Evolutionary conservation across 2,888 invertebrate genomes (phyloP), one percentile per base, ranked within the genome.

Genomic region (Hydroisotoma schaefferi): DNA sequence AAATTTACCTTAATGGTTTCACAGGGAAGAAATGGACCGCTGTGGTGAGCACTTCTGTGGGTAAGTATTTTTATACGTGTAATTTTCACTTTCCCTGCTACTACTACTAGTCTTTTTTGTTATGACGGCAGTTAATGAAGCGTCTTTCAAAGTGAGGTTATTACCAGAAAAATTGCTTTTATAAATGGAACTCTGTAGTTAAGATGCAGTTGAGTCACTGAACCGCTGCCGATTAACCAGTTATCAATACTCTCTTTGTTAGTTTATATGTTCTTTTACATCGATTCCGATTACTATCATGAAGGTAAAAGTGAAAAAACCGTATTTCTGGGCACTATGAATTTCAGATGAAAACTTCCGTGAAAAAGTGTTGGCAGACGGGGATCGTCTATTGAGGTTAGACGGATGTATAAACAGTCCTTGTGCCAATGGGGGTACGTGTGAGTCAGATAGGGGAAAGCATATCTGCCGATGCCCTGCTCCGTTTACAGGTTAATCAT

Each of bases 331-430:
- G n/a, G n/a, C n/a, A n/a, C n/a, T n/a, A n/a, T n/a, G n/a, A n/a
- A n/a, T n/a, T n/a, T n/a, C 40, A 80, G 87, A 87, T 76, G 80
- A 81, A 12, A 82, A 82, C 63, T 86, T 84, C 75, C 84, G 83
- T 75, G 80, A 77, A 67, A 87, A 87, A 77, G 76, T 87, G 57
- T 76, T 85, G 29, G 66, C 66, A 20, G 67, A 65, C 46, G 65
- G 64, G 23, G 69, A 68, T 55, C 46, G 65, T 22, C 59, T 66
- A 8, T 52, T 66, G 15, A 23, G 61, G 40, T 62, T 75, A 20
- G 73, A 87, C 74, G 82, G 85, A 0, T 89, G 88, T 75, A 79
- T 80, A 52, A 87, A 87, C 0, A 86, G 87, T 77, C 87, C 87
- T 0, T 90, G 89, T 73, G 78, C 82, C 63, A 83, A 87, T 74